A percentile compares a stretch with the other conserved stretches of the same genome.
These are phyloP conservation scores for Eulemur macaco DNA, from an alignment of 2,113 vertebrate genomes.

Conservation along the genomic window DNA sequence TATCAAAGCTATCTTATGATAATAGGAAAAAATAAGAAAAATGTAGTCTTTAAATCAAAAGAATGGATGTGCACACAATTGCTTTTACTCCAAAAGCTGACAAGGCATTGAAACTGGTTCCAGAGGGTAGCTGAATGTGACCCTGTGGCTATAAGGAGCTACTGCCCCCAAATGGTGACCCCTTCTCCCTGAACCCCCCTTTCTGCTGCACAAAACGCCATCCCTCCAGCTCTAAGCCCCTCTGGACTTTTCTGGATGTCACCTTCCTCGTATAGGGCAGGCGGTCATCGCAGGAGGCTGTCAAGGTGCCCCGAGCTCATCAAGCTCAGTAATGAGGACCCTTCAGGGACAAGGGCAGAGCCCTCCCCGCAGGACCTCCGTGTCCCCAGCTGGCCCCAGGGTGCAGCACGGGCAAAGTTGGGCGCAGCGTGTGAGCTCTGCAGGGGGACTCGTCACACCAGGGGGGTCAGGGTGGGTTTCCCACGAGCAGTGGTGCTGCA, in stretches of 20 bases:
- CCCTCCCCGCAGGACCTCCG: background rate
- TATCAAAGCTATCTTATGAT: background rate
- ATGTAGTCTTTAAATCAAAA: background rate
- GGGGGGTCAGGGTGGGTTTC: background rate
- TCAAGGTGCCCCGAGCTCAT: background rate
- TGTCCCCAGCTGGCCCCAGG: background rate
- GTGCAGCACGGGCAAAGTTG: fast-evolving
- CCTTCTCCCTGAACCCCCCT: too few relatives aligned
- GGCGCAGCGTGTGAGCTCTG: background rate
- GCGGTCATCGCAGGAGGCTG: fast-evolving
- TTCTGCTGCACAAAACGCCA: fast-evolving
- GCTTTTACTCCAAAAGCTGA: background rate
- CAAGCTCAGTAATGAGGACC: background rate
- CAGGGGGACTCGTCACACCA: background rate
- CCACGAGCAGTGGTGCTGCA: fast-evolving
- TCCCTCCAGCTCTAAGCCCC: background rate
- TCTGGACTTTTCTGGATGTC: too few relatives aligned
- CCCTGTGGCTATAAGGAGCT: background rate
- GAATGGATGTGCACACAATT: background rate
- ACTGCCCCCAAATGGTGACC: too few relatives aligned
- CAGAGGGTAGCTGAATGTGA: fast-evolving
- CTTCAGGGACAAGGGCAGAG: fast-evolving
- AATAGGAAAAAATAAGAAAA: background rate
- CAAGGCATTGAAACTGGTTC: background rate
- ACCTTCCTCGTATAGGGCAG: fast-evolving